These are phyloP conservation scores for Apolygus lucorum DNA, from an alignment of 1,140 invertebrate species.

Conservation along the genomic window DNA sequence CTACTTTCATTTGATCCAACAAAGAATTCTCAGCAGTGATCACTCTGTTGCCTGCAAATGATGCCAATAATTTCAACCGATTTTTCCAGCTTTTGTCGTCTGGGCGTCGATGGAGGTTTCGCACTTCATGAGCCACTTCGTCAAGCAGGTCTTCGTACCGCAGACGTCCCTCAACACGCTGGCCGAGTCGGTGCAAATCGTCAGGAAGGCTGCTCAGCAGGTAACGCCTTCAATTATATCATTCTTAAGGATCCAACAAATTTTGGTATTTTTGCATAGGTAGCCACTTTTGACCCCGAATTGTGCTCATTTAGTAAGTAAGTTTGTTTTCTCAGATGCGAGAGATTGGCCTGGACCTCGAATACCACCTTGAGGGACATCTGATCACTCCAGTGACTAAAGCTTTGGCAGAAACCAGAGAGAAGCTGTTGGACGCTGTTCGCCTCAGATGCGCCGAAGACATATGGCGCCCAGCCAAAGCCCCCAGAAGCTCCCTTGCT, in stretches of 20 bases:
- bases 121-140: slow-evolving; percentile 68
- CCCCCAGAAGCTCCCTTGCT: background rate
- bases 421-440: slow-evolving; percentile 66
- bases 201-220: slow-evolving; percentile 65
- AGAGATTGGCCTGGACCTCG: slow-evolving; percentile 66
- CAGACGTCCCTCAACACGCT: slow-evolving; percentile 74
- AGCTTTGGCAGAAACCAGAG: slow-evolving; percentile 54
- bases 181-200: slow-evolving; percentile 74
- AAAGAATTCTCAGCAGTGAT: no score
- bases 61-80: background rate
- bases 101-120: slow-evolving; percentile 85
- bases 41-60: background rate
- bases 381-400: slow-evolving; percentile 56
- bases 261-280: no score
- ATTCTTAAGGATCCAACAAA: no score
- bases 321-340: slow-evolving; percentile 44
- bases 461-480: slow-evolving; percentile 58
- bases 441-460: slow-evolving; percentile 61
- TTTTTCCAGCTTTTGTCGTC: slow-evolving; percentile 66
- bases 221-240: no score
- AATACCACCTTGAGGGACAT: slow-evolving; percentile 73
- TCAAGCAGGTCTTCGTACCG: slow-evolving; percentile 85
- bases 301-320: no score
- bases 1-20: no score
- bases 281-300: no score